Conservation (phyloP, 2,113 vertebrate species). For the Chrysemys picta region DNA sequence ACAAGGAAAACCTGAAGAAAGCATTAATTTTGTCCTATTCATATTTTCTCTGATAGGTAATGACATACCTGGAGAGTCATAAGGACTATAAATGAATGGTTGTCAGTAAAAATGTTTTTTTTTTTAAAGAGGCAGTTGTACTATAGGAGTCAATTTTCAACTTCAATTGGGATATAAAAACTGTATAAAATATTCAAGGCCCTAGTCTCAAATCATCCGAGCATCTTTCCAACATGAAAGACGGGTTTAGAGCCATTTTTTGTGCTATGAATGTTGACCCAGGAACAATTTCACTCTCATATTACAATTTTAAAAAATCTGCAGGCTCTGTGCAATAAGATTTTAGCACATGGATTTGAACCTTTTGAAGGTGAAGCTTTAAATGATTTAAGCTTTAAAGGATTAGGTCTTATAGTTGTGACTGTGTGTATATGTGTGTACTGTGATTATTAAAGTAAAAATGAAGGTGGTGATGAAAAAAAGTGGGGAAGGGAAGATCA, state of each 20-base stretch:
- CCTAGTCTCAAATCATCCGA: constrained; percentile 39
- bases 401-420: background rate
- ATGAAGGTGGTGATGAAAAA: background rate
- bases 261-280: constrained; percentile 14
- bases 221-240: background rate
- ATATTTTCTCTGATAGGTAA: constrained; percentile 42
- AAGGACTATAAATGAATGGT: constrained; percentile 44
- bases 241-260: constrained; percentile 5
- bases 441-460: background rate
- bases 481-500: background rate
- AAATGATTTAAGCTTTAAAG: background rate
- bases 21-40: constrained; percentile 1
- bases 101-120: background rate
- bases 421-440: background rate
- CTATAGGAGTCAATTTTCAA: constrained; percentile 15
- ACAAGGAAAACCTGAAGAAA: constrained; percentile 28
- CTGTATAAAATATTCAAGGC: constrained; percentile 18
- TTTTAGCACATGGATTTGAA: background rate
- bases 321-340: background rate
- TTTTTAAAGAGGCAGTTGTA: constrained; percentile 13
- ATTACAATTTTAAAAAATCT: background rate
- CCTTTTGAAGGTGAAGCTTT: background rate
- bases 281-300: constrained; percentile 19
- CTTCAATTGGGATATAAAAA: constrained; percentile 8
- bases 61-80: constrained; percentile 21